Conservation (phyloP, 1,140 invertebrate genomes). For the Orius insidiosus region DNA sequence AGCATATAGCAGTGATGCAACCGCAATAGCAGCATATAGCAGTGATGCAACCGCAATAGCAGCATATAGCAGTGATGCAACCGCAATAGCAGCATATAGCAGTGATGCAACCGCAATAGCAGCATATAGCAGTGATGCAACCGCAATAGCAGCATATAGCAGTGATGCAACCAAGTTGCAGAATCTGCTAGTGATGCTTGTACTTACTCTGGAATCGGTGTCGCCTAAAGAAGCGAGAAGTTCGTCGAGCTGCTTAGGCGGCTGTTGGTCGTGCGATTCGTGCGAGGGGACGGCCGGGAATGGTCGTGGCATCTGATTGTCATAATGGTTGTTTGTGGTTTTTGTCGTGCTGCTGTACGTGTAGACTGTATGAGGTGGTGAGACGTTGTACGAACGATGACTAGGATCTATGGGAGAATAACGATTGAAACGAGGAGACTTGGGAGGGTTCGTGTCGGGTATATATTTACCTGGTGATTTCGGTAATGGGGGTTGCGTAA, state of each 20-base stretch:
- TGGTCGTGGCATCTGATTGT: constrained; percentile 24
- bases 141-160: too few species aligned
- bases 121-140: too few species aligned
- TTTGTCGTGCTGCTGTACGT: constrained; percentile 21
- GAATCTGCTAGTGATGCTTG: too few species aligned
- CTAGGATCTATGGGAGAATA: constrained; percentile 20
- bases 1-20: too few species aligned
- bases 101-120: too few species aligned
- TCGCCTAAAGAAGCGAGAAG: constrained; percentile 66
- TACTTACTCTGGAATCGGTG: too few species aligned
- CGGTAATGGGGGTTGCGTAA: constrained; percentile 19
- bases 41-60: too few species aligned
- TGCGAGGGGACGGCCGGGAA: constrained; percentile 31
- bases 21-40: too few species aligned
- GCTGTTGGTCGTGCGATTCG: constrained; percentile 33
- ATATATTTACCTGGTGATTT: constrained; percentile 5
- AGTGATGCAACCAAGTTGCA: too few species aligned
- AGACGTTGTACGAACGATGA: constrained; percentile 15
- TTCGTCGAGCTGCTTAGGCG: constrained; percentile 59
- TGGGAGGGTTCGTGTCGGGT: constrained; percentile 9
- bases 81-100: too few species aligned
- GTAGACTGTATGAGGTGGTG: constrained; percentile 16
- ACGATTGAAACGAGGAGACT: too few species aligned
- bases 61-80: too few species aligned
- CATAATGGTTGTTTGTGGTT: constrained; percentile 15